Base-by-base conservation (phyloP, 2,113 vertebrate genomes). In the Triplophysa dalaica region DNA sequence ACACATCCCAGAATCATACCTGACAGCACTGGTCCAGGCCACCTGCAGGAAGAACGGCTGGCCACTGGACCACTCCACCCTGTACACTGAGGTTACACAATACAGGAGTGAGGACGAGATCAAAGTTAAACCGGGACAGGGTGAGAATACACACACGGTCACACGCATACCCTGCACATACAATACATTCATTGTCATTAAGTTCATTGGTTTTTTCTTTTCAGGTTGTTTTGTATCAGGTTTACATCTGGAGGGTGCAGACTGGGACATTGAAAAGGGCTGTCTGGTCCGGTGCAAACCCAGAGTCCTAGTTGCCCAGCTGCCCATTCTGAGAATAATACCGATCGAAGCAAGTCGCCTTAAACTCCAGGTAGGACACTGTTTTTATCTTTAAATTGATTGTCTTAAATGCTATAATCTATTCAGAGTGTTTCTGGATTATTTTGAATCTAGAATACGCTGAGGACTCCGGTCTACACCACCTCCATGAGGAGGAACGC, bases 51-150 rank as follows among this genome's bases (percentile, higher is more conserved):
- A 75, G 75, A 96, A 98, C 9, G 83, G 91, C 78, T 98, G 97
- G 98, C 95, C 97, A 0, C 92, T 99, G 86, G 97, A 99, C 87
- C 94, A 90, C 74, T 95, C 96, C 84, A 97, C 96, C 1, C 86
- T 99, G 72, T 97, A 97, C 91, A 98, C 98, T 0, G 91, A 98
- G 79, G 97, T 99, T 52, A 98, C 96, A 67, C 89, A 89, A 29
- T 96, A 92, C 87, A 88, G 75, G 45, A 93, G 86, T 0, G 91
- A 91, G 1, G 94, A 95, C 0, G 94, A 97, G 48, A 86, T 98
- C 63, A 86, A 73, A 0, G 94, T 96, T 77, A 90, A 75, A n/a
- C 87, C 94, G 0, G 86, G 83, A 6, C 93, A 96, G 84, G 97
- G 97, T 96, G 85, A 87, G 69, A 66, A 50, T 16, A 56, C 26